Conservation (phyloP, 1,140 invertebrate species). For the Venturia canescens region DNA sequence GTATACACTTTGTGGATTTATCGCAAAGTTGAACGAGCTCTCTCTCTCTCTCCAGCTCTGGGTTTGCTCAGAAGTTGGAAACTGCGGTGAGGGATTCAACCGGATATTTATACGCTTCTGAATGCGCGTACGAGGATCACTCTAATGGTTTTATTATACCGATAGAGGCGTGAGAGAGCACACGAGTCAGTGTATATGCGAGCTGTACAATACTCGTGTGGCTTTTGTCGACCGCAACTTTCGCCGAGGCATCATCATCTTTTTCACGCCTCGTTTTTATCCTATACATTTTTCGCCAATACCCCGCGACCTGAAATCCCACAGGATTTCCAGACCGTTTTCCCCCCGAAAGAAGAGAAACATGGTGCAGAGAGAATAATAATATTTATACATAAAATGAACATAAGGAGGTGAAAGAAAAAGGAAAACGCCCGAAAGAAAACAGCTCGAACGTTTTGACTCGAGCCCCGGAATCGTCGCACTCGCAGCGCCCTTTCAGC, state of each 20-base stretch:
- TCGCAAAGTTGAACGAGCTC: slow-evolving; percentile 66
- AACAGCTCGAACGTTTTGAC: not conserved
- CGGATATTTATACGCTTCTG: slow-evolving; percentile 72
- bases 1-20: slow-evolving; percentile 70
- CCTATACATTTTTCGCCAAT: slow-evolving; percentile 28
- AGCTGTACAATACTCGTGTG: slow-evolving; percentile 35
- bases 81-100: slow-evolving; percentile 73
- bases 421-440: not conserved
- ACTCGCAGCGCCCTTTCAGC: slow-evolving; percentile 11
- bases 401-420: not conserved
- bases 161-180: slow-evolving; percentile 52
- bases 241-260: slow-evolving; percentile 53
- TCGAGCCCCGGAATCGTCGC: not conserved
- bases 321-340: slow-evolving; percentile 27
- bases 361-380: not conserved
- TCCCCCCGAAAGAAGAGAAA: not conserved
- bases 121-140: slow-evolving; percentile 69
- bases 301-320: not conserved
- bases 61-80: slow-evolving; percentile 74
- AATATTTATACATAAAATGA: not conserved
- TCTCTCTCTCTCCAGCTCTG: not conserved
- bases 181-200: not conserved
- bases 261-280: slow-evolving; percentile 35
- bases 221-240: slow-evolving; percentile 56
- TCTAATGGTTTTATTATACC: slow-evolving; percentile 70